These are phyloP conservation scores for Melierax canorus DNA, from an alignment of 2,113 vertebrate genomes.

Conservation along the genomic window DNA sequence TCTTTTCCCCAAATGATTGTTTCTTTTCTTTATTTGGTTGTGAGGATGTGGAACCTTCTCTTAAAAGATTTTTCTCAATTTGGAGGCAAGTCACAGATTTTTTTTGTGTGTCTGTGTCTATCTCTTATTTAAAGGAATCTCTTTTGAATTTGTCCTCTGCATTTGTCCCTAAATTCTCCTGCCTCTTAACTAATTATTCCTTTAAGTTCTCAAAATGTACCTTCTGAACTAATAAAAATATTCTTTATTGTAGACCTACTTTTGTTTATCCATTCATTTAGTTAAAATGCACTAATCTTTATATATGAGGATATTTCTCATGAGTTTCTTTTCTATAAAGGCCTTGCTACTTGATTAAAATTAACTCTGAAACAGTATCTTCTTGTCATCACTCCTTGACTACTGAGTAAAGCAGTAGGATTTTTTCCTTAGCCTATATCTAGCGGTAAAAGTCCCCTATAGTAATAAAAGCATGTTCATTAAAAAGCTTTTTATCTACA, in stretches of 20 bases:
- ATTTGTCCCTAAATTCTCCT: not conserved
- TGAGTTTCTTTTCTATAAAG: not conserved
- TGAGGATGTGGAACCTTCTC: not conserved
- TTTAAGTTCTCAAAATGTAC: not conserved
- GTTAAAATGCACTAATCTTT: not conserved
- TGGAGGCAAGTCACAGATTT: not conserved
- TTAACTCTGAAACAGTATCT: not conserved
- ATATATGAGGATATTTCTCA: not conserved
- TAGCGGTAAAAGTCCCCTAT: not conserved
- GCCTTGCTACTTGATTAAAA: not conserved
- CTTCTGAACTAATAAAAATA: not conserved
- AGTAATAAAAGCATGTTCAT: not conserved
- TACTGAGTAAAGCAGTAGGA: not conserved
- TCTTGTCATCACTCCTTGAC: not conserved
- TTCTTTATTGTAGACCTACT: not conserved
- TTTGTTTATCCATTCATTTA: not conserved
- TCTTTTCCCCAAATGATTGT: not conserved
- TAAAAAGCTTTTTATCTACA: not conserved
- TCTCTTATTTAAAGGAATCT: not conserved
- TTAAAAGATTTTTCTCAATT: not conserved
- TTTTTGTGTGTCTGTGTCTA: accelerated
- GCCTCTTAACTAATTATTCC: not conserved
- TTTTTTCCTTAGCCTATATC: not conserved
- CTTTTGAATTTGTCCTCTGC: not conserved
- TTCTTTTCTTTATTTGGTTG: not conserved